These are phyloP conservation scores for Scaptodrosophila lebanonensis DNA, from an alignment of 1,140 invertebrate genomes.

Conservation along the genomic window DNA sequence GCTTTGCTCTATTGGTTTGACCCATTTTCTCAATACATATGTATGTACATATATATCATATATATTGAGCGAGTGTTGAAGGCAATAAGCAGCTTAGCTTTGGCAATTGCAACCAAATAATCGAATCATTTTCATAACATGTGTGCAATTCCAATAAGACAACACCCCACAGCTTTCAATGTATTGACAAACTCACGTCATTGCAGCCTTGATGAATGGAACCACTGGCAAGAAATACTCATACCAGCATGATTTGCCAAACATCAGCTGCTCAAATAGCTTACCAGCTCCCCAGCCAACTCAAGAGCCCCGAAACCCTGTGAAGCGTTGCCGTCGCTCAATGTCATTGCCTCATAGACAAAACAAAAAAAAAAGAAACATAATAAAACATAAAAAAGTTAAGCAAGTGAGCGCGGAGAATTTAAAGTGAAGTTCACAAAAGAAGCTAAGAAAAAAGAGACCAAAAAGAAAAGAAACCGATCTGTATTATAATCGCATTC, in stretches of 20 bases:
- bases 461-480: neutral
- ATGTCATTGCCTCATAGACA: constrained; percentile 47
- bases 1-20: constrained; percentile 53
- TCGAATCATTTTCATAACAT: constrained; percentile 20
- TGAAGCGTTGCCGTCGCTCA: constrained; percentile 37
- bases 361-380: constrained; percentile 18
- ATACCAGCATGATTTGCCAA: constrained; percentile 34
- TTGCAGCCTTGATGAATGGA: neutral
- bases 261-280: constrained; percentile 33
- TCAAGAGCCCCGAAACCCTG: constrained; percentile 15
- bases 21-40: constrained; percentile 44
- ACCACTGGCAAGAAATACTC: neutral
- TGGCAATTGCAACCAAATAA: constrained; percentile 8
- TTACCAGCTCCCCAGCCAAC: too few species aligned
- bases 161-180: too few species aligned
- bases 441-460: neutral
- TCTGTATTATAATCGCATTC: too few species aligned
- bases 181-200: too few species aligned
- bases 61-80: too few species aligned
- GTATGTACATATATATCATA: constrained; percentile 10
- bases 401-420: too few species aligned
- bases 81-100: constrained; percentile 58
- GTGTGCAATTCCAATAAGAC: neutral
- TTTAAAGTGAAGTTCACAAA: constrained; percentile 25
- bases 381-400: too few species aligned